phyloP scores from a whole-genome alignment of 1,140 invertebrate species.

The Microvelia longipes region DNA sequence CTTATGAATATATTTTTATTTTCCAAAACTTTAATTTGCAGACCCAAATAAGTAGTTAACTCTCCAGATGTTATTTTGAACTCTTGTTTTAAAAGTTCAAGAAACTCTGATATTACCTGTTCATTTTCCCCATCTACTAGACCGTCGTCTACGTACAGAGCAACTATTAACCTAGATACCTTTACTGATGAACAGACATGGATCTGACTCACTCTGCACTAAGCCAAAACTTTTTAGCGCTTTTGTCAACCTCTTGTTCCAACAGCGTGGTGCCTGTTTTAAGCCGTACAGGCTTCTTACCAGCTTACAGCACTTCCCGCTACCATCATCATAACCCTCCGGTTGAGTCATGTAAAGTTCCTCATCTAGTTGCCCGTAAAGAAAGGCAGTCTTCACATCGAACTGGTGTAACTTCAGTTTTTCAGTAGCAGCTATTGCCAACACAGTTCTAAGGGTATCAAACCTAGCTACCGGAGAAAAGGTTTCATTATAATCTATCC shows the following conservation, averaged over 20 bases:
- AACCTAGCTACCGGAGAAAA: slow-evolving; percentile 5
- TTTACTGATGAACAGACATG: neutral
- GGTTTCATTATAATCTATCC: neutral
- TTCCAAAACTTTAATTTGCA: neutral
- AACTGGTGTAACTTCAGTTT: slow-evolving; percentile 1
- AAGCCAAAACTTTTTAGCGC: neutral
- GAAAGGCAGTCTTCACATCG: slow-evolving; percentile 10
- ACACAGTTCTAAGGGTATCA: neutral
- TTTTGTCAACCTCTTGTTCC: neutral
- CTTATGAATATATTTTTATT: neutral
- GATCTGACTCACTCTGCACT: neutral
- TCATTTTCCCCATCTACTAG: neutral
- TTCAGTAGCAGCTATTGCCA: neutral
- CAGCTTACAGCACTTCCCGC: slow-evolving; percentile 10
- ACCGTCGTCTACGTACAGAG: neutral
- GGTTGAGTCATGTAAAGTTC: slow-evolving; percentile 28
- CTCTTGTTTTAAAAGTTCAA: neutral
- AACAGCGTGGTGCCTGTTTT: slow-evolving; percentile 21
- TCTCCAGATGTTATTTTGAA: neutral
- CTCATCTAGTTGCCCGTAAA: slow-evolving; percentile 26
- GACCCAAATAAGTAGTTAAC: neutral
- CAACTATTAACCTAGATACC: neutral
- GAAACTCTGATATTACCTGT: neutral
- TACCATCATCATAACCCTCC: slow-evolving; percentile 17
- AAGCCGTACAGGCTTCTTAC: slow-evolving; percentile 26